Base-by-base conservation (phyloP, 2,113 vertebrate genomes). In the Varanus komodoensis region DNA sequence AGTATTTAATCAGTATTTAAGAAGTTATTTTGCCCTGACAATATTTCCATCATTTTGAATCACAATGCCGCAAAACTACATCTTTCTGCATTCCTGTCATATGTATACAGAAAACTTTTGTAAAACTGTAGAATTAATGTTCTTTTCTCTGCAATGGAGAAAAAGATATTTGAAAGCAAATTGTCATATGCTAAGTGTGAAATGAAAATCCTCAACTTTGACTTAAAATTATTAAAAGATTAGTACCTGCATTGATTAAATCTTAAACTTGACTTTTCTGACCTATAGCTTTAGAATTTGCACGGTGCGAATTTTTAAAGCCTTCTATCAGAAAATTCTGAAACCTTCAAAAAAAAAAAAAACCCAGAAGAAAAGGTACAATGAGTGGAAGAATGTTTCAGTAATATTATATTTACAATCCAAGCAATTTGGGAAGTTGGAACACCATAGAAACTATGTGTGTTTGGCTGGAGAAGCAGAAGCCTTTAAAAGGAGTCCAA, bases 201-300 rank as follows among this genome's bases (percentile, higher is more conserved):
- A 94, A 94, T 38, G 88, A 95, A 93, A 92, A 93, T 89, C 82
- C 92, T 94, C 94, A 96, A 93, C 87, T 71, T 93, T 67, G 21
- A 91, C 79, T 84, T 77, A 90, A 89, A 80, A 71, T 54, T 19
- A 3, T 64, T 64, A 64, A 82, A 67, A 57, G 29, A 67, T 86
- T 69, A 90, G 89, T 91, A 83, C 93, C 93, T 95, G 87, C 0
- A 0, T 93, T 74, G 15, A 1, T 14, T n/a, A 80, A 93, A 71
- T 89, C n/a, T 14, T n/a, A 80, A 93, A 71, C 89, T n/a, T 67
- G 87, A 38, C 82, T 94, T 90, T 86, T 77, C 84, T 92, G 50
- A 77, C 61, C 94, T 91, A 71, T 73, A 88, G 92, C 52, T 80
- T 89, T 89, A 94, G 91, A 84, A 61, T 86, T 89, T 90, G 89